Evolutionary conservation across 53 echinoderm and acorn worm species (phyloP).

Genomic region (Patiria pectinifera): DNA sequence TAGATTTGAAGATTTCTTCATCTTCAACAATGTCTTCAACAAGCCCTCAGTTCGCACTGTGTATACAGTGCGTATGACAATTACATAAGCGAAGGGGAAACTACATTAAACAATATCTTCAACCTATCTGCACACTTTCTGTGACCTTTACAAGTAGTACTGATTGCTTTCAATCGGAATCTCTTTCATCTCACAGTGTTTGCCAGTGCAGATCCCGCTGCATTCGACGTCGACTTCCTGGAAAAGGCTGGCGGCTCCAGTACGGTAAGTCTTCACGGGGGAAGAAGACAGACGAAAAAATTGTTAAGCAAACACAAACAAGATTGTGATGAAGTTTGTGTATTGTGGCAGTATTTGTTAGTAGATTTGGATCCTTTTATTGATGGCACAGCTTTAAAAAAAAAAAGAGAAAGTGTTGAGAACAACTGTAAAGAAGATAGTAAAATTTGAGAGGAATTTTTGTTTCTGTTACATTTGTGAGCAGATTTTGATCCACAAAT

Average conservation of each 20-base stretch:
- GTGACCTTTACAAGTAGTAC: too few relatives aligned
- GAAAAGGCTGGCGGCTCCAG: constrained; percentile 84
- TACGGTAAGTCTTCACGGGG: constrained; percentile 68
- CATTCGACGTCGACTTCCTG: constrained; percentile 91
- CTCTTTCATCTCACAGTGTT: constrained; percentile 74
- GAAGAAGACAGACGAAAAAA: not conserved
- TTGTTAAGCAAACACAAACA: not conserved
- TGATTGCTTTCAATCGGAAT: not conserved
- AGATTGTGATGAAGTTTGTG: not conserved
- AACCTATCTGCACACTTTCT: too few relatives aligned
- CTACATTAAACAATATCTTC: not conserved
- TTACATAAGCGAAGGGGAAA: too few relatives aligned
- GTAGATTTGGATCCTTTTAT: not conserved
- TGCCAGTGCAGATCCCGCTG: constrained; percentile 85
- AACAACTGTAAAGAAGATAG: too few relatives aligned
- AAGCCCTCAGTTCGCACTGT: too few relatives aligned
- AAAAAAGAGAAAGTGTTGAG: too few relatives aligned
- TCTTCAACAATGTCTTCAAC: not conserved
- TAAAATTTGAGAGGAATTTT: too few relatives aligned
- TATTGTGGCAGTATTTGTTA: not conserved
- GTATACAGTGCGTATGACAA: too few relatives aligned
- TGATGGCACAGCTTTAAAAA: too few relatives aligned
- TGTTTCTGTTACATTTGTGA: too few relatives aligned
- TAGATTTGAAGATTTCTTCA: too few relatives aligned
- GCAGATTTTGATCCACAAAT: too few relatives aligned